phyloP scores from a whole-genome alignment of 2,113 vertebrate species.

The Hydropotes inermis region DNA sequence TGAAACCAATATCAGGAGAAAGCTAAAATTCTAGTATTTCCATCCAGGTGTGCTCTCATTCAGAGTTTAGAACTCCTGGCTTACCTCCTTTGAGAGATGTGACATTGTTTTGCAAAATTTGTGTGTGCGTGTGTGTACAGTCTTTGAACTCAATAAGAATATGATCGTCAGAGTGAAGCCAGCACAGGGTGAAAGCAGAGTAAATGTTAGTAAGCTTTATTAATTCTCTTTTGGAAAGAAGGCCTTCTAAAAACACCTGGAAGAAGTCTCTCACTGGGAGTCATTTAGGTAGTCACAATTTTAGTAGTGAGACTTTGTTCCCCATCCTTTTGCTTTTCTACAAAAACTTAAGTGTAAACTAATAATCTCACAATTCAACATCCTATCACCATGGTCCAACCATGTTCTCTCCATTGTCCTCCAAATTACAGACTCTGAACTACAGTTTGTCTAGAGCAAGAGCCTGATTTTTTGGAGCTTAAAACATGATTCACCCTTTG shows the following conservation, averaged over 20 bases:
- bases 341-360: background rate
- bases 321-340: background rate
- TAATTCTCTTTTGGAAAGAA: background rate
- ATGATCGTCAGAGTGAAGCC: background rate
- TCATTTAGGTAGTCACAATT: too few species aligned
- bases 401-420: background rate
- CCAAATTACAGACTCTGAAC: background rate
- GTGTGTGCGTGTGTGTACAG: background rate
- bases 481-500: background rate
- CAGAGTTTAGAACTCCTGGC: background rate
- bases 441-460: background rate
- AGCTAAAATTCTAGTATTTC: background rate
- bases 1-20: background rate
- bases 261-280: background rate
- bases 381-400: background rate
- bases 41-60: background rate
- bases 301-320: background rate
- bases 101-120: background rate
- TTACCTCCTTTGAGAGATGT: background rate
- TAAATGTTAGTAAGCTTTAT: conserved; percentile 17
- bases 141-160: background rate
- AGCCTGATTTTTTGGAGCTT: background rate
- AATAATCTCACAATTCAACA: background rate
- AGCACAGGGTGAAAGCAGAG: background rate
- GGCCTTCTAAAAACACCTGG: background rate